Percentiles rank a stretch among this genome's conserved stretches.
Evolutionary conservation across 2,888 invertebrate species (phyloP).

Genomic region (Ophion ellenae): DNA sequence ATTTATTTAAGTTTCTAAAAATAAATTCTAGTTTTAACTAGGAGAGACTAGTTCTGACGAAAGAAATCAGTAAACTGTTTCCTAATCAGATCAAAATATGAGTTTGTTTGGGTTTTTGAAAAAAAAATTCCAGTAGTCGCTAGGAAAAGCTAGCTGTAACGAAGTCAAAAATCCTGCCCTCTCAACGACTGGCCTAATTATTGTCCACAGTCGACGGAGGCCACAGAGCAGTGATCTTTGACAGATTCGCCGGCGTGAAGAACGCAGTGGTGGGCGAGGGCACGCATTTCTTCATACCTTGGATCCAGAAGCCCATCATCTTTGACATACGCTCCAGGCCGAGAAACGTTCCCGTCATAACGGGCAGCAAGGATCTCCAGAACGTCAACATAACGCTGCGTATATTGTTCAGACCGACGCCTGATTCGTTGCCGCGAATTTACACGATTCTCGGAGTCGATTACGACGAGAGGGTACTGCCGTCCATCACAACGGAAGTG

Average conservation of each 20-base stretch:
- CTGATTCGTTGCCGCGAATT: constrained; percentile 97
- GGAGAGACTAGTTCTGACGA: too few species aligned
- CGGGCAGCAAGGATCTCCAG: constrained; percentile 99
- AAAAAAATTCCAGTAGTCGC: too few species aligned
- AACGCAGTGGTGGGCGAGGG: constrained; percentile 97
- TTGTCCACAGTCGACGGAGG: constrained; percentile 95
- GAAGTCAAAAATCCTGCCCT: too few species aligned
- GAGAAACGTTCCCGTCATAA: constrained; percentile 97
- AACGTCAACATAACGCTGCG: constrained; percentile 99
- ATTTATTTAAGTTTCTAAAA: too few species aligned
- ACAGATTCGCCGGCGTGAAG: constrained; percentile 98
- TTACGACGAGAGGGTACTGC: constrained; percentile 99
- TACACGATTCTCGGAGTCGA: constrained; percentile 98
- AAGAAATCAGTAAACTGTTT: too few species aligned
- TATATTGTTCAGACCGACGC: constrained; percentile 97
- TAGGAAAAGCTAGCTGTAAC: too few species aligned
- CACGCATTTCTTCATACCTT: constrained; percentile 99
- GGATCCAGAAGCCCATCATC: constrained; percentile 99
- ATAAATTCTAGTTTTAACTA: too few species aligned
- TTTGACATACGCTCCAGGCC: constrained; percentile 98
- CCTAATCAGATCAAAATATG: too few species aligned
- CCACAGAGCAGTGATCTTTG: constrained; percentile 99
- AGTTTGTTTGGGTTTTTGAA: too few species aligned
- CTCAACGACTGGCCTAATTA: not conserved
- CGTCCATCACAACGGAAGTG: constrained; percentile 99